Evolutionary conservation across 2,797 vertebrate species (phyloP), one percentile per base, ranked within the genome.

Genomic region (Catamblyrhynchus diadema): DNA sequence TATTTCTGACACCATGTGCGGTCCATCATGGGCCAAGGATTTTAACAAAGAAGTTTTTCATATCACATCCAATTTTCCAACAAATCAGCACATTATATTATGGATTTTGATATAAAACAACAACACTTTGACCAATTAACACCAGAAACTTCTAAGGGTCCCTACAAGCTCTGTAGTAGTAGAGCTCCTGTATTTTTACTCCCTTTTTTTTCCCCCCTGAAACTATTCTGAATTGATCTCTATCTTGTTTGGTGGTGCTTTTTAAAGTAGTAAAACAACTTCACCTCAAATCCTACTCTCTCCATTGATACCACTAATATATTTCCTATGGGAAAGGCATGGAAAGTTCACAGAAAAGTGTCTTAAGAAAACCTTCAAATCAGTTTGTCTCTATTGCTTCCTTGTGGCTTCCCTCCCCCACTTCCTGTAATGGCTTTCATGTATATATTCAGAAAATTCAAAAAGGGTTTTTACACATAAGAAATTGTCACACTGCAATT

Each of bases 401-500:
- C 12, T 70, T 14, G 8, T 67, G 17, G 33, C 6, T 57, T 69
- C 23, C 2, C 1, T 2, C 12, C 3, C 4, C 10, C 2, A 20
- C 5, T 8, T 50, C 24, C 10, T 5, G 3, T 24, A 80, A 56
- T 15, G 91, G 21, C 16, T 93, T 89, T 77, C 37, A 80, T 35
- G 7, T 21, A 47, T n/a, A 87, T 73, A 82, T 48, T 77, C 48
- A 64, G 56, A 86, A 90, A 86, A 39, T 45, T 24, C 15, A 6
- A 33, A 59, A 82, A 70, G 8, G 3, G 13, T 37, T 85, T 70
- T 60, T 77, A 47, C 51, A 64, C 41, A 48, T 35, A 54, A 86
- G 22, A 79, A 89, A 81, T 11, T 54, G 30, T 37, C 41, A 53
- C 65, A 44, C 27, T 74, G 12, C 39, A 70, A 51, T 48, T 42